Evolutionary conservation across 1,140 invertebrate species (phyloP).

Genomic region (Magallana angulata): DNA sequence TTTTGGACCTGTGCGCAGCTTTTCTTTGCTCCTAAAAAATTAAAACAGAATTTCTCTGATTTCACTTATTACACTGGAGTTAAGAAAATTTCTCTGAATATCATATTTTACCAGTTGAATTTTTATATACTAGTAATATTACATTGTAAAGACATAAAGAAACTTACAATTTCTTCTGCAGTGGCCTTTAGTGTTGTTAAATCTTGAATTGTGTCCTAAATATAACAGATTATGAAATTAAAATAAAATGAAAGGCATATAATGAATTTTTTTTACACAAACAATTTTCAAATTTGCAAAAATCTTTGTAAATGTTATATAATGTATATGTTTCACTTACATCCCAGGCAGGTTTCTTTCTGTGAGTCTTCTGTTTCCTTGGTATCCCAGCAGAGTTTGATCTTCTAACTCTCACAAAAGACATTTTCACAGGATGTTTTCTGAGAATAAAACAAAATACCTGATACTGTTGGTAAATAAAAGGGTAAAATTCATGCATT

Average conservation of each 20-base stretch:
- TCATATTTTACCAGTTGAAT: no score
- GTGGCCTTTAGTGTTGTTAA: slow-evolving; percentile 73
- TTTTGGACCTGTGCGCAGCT: slow-evolving; percentile 71
- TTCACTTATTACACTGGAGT: no score
- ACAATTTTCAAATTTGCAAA: background rate
- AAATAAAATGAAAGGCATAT: no score
- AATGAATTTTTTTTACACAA: no score
- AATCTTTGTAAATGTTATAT: background rate
- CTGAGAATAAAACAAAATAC: no score
- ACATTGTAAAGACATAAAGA: background rate
- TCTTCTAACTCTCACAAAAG: slow-evolving; percentile 68
- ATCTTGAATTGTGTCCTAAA: slow-evolving; percentile 74
- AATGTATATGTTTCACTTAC: slow-evolving; percentile 59
- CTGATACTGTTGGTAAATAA: no score
- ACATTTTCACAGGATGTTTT: slow-evolving; percentile 59
- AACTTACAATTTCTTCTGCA: slow-evolving; percentile 77
- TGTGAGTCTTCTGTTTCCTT: slow-evolving; percentile 61
- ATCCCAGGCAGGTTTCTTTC: slow-evolving; percentile 72
- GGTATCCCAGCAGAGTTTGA: slow-evolving; percentile 51
- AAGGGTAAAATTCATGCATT: no score
- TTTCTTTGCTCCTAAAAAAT: slow-evolving; percentile 67
- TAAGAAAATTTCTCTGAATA: no score
- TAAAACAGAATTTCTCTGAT: no score
- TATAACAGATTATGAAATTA: slow-evolving; percentile 18
- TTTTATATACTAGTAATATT: no score